These are phyloP conservation scores for Porites cylindrica DNA, from an alignment of 92 coral and sea anemone species.

Conservation along the genomic window DNA sequence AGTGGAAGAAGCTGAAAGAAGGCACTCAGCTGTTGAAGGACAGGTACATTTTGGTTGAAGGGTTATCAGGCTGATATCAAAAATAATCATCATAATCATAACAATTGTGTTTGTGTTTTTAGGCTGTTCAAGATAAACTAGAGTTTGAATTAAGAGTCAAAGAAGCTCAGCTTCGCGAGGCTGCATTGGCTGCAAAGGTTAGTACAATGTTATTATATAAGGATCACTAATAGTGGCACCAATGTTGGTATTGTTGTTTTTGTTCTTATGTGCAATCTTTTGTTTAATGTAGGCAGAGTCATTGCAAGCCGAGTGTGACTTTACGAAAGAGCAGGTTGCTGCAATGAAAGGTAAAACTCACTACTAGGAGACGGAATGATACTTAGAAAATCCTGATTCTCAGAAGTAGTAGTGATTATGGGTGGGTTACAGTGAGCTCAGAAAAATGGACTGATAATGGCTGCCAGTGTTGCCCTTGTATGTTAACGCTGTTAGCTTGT, in stretches of 20 bases:
- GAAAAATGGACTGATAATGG: no score
- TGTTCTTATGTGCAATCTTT: background rate
- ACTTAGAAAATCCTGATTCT: no score
- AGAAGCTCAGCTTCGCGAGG: slow-evolving; percentile 80
- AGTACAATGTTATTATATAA: background rate
- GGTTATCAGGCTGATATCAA: background rate
- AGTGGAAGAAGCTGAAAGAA: slow-evolving; percentile 93
- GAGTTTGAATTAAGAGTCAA: slow-evolving; percentile 76
- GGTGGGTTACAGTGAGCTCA: no score
- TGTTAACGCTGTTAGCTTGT: no score
- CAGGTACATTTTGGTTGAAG: slow-evolving; percentile 68
- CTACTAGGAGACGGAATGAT: background rate
- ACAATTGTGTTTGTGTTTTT: no score
- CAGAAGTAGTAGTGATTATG: no score
- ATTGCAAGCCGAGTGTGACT: slow-evolving; percentile 95
- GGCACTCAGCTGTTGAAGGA: slow-evolving; percentile 94
- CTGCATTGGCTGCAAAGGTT: slow-evolving; percentile 89
- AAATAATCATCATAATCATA: no score
- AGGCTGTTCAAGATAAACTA: slow-evolving; percentile 80
- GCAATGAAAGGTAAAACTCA: slow-evolving; percentile 90
- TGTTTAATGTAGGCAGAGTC: slow-evolving; percentile 79
- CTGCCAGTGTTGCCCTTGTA: no score
- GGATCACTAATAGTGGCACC: background rate
- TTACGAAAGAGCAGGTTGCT: slow-evolving; percentile 88
- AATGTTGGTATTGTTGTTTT: background rate